These are phyloP conservation scores for Balaenoptera acutorostrata DNA, from an alignment of 2,113 vertebrate species.

Conservation along the genomic window DNA sequence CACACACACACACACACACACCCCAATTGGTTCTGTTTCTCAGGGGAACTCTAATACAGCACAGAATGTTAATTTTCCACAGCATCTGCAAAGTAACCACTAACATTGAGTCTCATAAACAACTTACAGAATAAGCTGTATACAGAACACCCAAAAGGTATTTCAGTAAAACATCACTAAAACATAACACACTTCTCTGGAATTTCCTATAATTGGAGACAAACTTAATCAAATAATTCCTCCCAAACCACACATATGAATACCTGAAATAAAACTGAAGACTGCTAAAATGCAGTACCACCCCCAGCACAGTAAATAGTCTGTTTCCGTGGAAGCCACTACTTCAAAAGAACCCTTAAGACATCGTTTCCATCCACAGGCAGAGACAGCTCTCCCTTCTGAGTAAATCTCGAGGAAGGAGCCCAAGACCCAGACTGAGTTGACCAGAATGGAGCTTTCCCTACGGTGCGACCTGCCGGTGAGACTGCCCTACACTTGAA, in stretches of 20 bases:
- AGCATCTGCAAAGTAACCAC: background rate
- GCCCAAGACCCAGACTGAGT: accelerated
- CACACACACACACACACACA: too few relatives aligned
- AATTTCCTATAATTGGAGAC: background rate
- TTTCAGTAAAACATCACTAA: background rate
- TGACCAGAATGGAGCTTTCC: accelerated
- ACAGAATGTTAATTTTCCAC: background rate
- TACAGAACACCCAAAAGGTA: background rate
- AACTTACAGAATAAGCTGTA: background rate
- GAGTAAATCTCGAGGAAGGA: background rate
- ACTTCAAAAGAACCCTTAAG: too few relatives aligned
- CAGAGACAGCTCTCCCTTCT: background rate
- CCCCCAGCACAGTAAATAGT: background rate
- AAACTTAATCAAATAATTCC: background rate
- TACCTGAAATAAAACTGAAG: background rate
- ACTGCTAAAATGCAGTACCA: background rate
- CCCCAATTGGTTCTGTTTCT: background rate
- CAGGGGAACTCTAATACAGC: background rate
- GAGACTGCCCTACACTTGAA: too few relatives aligned
- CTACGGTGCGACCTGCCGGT: too few relatives aligned
- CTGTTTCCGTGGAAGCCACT: background rate
- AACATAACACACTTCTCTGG: background rate
- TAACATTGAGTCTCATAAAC: background rate
- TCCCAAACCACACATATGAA: background rate
- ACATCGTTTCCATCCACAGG: accelerated